Percentiles rank a stretch among this genome's conserved stretches.
Evolutionary conservation across 2,797 vertebrate genomes (phyloP).

Genomic region (Chiloscyllium punctatum): DNA sequence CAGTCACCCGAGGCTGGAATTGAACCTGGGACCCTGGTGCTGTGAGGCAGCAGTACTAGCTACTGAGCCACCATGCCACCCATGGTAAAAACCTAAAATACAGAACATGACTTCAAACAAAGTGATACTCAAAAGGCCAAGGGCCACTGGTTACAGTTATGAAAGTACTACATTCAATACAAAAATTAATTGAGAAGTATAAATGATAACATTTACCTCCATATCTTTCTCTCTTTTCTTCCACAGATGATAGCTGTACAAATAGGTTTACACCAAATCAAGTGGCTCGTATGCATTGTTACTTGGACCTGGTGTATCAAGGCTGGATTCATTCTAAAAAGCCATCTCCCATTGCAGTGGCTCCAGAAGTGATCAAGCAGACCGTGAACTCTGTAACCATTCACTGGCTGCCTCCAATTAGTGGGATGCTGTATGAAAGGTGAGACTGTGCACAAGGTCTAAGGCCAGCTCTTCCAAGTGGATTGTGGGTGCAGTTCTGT

Average conservation of each 20-base stretch:
- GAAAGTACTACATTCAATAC: background rate
- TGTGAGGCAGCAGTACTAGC: too few species aligned
- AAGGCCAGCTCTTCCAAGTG: too few species aligned
- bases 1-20: too few species aligned
- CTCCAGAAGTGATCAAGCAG: constrained; percentile 75
- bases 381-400: constrained; percentile 70
- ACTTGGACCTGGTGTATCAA: constrained; percentile 87
- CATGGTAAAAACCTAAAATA: background rate
- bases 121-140: background rate
- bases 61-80: too few species aligned
- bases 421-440: constrained; percentile 79
- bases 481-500: background rate
- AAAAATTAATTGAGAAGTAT: background rate
- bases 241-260: constrained; percentile 86
- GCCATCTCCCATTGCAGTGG: constrained; percentile 72
- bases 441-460: constrained; percentile 46
- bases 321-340: constrained; percentile 71
- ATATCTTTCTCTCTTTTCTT: constrained; percentile 36
- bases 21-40: too few species aligned
- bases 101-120: background rate
- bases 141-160: background rate
- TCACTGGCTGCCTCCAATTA: constrained; percentile 81
- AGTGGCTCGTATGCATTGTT: constrained; percentile 95
- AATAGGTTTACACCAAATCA: constrained; percentile 93
- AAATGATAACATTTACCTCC: background rate